These are phyloP conservation scores for Cyclargus thomasi DNA, from an alignment of 1,140 invertebrate genomes.

Conservation along the genomic window DNA sequence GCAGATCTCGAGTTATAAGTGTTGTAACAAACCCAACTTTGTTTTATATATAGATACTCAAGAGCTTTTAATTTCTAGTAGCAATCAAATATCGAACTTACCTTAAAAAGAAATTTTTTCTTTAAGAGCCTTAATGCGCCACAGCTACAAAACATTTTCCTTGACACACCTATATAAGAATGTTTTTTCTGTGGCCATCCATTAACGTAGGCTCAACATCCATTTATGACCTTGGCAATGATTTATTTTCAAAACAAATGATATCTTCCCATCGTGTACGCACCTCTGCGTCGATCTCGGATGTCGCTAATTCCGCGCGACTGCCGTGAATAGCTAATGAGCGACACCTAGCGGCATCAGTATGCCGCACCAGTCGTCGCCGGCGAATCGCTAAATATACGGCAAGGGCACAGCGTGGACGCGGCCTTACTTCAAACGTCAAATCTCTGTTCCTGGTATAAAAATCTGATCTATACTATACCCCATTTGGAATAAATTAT, in stretches of 20 bases:
- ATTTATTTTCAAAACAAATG: constrained; percentile 9
- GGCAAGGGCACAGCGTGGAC: constrained; percentile 61
- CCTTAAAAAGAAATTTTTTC: no score
- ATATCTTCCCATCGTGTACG: constrained; percentile 22
- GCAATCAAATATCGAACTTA: no score
- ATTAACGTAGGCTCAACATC: neutral
- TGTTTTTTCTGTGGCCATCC: neutral
- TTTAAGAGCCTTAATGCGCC: no score
- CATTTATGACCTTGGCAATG: neutral
- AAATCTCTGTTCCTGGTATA: constrained; percentile 52
- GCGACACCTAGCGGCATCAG: constrained; percentile 44
- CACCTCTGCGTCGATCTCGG: constrained; percentile 46
- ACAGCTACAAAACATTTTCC: no score
- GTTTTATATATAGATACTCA: no score
- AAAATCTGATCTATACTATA: constrained; percentile 13
- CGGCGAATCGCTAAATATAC: constrained; percentile 69
- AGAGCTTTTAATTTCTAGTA: no score
- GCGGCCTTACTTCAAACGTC: constrained; percentile 56
- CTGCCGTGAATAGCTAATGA: constrained; percentile 58
- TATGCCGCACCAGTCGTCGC: constrained; percentile 48
- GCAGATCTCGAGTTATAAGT: no score
- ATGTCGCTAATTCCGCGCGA: constrained; percentile 69
- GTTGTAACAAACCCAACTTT: no score
- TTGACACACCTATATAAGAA: no score
- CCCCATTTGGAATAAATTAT: neutral